Evolutionary conservation across 2,797 vertebrate species (phyloP).

Genomic region (Sebastes taczanowskii): DNA sequence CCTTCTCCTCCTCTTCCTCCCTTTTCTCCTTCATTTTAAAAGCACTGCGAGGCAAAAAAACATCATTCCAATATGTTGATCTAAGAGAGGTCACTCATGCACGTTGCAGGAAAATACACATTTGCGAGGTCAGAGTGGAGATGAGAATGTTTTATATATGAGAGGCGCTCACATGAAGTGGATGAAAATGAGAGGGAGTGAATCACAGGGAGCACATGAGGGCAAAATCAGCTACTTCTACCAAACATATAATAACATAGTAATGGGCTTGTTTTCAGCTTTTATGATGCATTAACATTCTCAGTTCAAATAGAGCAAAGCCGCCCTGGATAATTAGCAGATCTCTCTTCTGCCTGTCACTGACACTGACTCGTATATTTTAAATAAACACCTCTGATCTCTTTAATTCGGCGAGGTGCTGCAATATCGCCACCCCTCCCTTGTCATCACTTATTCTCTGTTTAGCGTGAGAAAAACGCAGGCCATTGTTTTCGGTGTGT

Average conservation of each 20-base stretch:
- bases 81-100: constrained; percentile 14
- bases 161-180: constrained; percentile 13
- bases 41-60: constrained; percentile 28
- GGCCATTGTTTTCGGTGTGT: constrained; percentile 38
- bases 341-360: constrained; percentile 42
- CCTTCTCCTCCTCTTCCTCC: no score
- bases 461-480: constrained; percentile 29
- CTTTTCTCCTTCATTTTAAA: constrained; percentile 23
- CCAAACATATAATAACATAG: neutral
- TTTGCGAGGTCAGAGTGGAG: constrained; percentile 11
- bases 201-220: neutral
- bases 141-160: constrained; percentile 24
- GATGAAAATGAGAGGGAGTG: constrained; percentile 1
- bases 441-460: constrained; percentile 36
- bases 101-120: constrained; percentile 10
- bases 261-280: neutral
- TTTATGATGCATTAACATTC: constrained; percentile 5
- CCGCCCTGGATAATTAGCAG: constrained; percentile 22
- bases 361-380: constrained; percentile 41
- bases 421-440: constrained; percentile 9
- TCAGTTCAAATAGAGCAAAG: constrained; percentile 11
- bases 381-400: constrained; percentile 47
- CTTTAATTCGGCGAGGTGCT: constrained; percentile 43
- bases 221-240: neutral
- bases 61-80: constrained; percentile 27